Percentiles rank a stretch among this genome's conserved stretches.
These are phyloP conservation scores for Bungarus multicinctus DNA, from an alignment of 2,113 vertebrate species.

Conservation along the genomic window DNA sequence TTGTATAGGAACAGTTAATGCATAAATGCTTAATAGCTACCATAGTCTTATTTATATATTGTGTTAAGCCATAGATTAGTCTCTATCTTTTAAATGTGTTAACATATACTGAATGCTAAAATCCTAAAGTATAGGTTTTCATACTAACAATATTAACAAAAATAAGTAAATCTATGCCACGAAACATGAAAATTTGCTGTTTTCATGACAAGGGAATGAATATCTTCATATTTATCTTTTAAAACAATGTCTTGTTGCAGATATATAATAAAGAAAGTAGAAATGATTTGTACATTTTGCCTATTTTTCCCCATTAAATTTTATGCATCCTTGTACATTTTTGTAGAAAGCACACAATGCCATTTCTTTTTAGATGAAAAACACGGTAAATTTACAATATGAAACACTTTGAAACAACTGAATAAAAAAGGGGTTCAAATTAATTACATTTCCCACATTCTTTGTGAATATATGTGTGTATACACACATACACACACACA, in stretches of 20 bases:
- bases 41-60: background rate
- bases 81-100: background rate
- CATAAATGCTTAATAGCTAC: background rate
- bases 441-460: background rate
- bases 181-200: background rate
- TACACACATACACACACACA: no score
- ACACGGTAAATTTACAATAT: background rate
- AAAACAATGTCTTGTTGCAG: background rate
- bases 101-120: background rate
- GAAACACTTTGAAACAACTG: background rate
- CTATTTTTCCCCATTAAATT: background rate
- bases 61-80: background rate
- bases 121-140: background rate
- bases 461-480: background rate
- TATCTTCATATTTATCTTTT: background rate
- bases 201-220: background rate
- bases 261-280: background rate
- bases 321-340: background rate
- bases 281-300: background rate
- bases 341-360: background rate
- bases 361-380: background rate
- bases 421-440: background rate
- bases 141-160: background rate
- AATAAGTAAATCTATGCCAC: background rate
- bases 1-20: background rate